These are phyloP conservation scores for Drosophila barbarae DNA, from an alignment of 2,888 invertebrate genomes.

Conservation along the genomic window DNA sequence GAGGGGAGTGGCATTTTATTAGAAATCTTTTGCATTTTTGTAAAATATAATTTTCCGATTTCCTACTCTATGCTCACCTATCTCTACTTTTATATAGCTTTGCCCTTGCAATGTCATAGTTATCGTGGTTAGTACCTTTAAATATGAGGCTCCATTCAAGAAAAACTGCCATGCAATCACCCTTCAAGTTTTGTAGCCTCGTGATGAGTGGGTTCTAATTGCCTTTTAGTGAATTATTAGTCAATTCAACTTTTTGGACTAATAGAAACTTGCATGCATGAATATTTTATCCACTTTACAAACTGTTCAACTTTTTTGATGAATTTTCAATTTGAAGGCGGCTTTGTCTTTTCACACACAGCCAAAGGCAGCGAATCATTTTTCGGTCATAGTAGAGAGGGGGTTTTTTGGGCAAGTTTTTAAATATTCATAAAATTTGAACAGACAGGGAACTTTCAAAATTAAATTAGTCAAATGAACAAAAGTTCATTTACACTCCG, in stretches of 20 bases:
- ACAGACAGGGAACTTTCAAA: conserved; percentile 59
- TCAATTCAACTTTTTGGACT: conserved; percentile 65
- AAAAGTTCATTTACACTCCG: conserved; percentile 48
- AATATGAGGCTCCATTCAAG: no score
- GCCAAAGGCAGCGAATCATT: conserved; percentile 51
- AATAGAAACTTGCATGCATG: conserved; percentile 72
- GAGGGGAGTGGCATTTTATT: no score
- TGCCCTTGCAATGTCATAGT: no score
- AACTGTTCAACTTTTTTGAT: conserved; percentile 70
- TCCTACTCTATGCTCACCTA: no score
- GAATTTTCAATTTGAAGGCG: conserved; percentile 73
- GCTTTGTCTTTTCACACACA: conserved; percentile 55
- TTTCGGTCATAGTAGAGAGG: conserved; percentile 22
- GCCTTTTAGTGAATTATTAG: conserved; percentile 67
- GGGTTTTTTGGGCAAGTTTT: conserved; percentile 52
- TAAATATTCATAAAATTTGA: conserved; percentile 71
- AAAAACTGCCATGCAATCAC: not conserved
- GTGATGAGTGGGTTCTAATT: conserved; percentile 53
- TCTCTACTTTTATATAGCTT: no score
- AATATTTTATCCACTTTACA: conserved; percentile 69
- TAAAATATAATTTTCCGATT: no score
- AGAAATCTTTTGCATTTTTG: no score
- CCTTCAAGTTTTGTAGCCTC: conserved; percentile 19
- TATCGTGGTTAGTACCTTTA: not conserved
- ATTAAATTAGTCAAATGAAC: conserved; percentile 74